A percentile compares a stretch with the other conserved stretches of the same genome.
These are phyloP conservation scores for Anthophora plumipes DNA, from an alignment of 2,888 invertebrate species.

Conservation along the genomic window DNA sequence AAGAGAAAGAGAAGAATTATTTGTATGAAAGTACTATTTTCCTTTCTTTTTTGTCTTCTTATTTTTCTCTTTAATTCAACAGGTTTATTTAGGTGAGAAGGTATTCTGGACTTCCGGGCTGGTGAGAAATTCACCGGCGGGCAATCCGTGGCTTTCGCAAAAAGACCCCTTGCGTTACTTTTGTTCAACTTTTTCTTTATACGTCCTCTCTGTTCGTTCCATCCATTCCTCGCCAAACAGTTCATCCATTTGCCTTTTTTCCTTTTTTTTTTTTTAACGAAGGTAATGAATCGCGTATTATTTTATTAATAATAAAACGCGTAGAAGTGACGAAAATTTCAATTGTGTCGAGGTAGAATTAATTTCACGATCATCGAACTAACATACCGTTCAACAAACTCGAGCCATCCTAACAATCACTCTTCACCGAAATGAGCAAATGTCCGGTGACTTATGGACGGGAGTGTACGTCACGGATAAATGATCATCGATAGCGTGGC, in stretches of 20 bases:
- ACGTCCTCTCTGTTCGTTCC: slow-evolving; percentile 5
- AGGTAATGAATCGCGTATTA: slow-evolving; percentile 1
- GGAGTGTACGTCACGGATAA: slow-evolving; percentile 59
- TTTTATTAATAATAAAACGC: too few relatives aligned
- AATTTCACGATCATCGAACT: too few relatives aligned
- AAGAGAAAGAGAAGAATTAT: not conserved
- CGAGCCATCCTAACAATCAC: too few relatives aligned
- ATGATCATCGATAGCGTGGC: slow-evolving; percentile 62
- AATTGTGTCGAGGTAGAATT: too few relatives aligned
- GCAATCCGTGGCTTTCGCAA: slow-evolving; percentile 9
- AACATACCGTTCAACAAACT: too few relatives aligned
- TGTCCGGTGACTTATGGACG: too few relatives aligned
- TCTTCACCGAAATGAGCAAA: too few relatives aligned
- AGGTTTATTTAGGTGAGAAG: slow-evolving; percentile 27
- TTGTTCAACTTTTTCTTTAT: not conserved
- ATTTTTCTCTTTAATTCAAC: slow-evolving; percentile 18
- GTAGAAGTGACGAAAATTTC: too few relatives aligned
- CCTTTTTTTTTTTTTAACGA: slow-evolving; percentile 3
- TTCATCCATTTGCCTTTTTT: slow-evolving; percentile 23
- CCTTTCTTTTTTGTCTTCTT: not conserved
- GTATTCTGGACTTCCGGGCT: slow-evolving; percentile 12
- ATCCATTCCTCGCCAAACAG: slow-evolving; percentile 33
- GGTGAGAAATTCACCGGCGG: slow-evolving; percentile 24
- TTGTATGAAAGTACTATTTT: slow-evolving; percentile 13
- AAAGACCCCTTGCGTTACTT: slow-evolving; percentile 4